Evolutionary conservation across 2,888 invertebrate genomes (phyloP).

Genomic region (Perithous albicinctus): DNA sequence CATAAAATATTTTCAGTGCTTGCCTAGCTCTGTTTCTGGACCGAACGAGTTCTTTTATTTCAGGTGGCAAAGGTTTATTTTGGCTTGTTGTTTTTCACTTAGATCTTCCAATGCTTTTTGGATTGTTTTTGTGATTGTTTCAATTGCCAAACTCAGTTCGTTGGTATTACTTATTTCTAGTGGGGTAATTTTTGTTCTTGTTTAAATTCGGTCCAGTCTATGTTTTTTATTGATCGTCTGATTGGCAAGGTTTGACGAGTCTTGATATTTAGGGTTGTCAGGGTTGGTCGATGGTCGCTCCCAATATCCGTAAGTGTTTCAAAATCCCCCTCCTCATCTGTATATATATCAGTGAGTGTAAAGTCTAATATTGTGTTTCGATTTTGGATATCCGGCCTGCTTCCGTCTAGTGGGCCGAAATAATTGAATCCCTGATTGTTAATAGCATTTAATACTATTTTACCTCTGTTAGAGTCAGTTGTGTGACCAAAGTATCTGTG

Average conservation of each 20-base stretch:
- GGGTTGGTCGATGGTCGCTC: not conserved
- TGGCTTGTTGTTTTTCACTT: slow-evolving; percentile 11
- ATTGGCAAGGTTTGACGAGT: not conserved
- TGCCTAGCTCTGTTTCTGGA: slow-evolving; percentile 31
- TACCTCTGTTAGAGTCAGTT: no score
- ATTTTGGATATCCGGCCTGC: not conserved
- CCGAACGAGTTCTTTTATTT: slow-evolving; percentile 1
- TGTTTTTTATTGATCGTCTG: not conserved
- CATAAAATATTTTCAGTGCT: slow-evolving; percentile 4
- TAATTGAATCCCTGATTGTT: no score
- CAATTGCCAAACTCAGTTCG: not conserved
- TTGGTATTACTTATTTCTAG: not conserved
- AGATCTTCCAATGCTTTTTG: slow-evolving; percentile 1
- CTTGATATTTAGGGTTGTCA: not conserved
- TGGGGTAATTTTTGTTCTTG: slow-evolving; percentile 5
- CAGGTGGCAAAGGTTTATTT: not conserved
- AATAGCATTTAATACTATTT: no score
- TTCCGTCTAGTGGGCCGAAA: not conserved
- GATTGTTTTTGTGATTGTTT: slow-evolving; percentile 3
- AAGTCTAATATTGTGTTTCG: not conserved
- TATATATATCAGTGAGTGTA: not conserved
- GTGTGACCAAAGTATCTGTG: no score
- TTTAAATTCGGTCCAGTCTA: slow-evolving; percentile 4
- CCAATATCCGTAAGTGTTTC: slow-evolving; percentile 1
- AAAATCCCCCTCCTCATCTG: not conserved